phyloP scores from a whole-genome alignment of 2,797 vertebrate genomes.

The Picus viridis region DNA sequence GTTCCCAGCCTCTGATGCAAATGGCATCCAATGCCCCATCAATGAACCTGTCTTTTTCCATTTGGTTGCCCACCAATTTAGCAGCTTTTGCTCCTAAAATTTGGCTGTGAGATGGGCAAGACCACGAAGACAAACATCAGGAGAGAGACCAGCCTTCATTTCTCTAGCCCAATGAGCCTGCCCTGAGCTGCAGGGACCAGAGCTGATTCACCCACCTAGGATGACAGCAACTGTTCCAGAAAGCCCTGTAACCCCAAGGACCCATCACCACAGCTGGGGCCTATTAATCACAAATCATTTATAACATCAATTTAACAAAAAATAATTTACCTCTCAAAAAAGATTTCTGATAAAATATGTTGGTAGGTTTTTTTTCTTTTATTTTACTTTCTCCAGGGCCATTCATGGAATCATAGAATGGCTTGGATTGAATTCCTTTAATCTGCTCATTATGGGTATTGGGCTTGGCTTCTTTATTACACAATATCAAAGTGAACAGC shows the following conservation, averaged over 20 bases:
- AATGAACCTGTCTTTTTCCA: no score
- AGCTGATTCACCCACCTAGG: neutral
- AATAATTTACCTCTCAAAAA: slow-evolving; percentile 62
- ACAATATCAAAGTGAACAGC: neutral
- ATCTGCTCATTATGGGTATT: slow-evolving; percentile 21
- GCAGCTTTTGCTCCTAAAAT: neutral
- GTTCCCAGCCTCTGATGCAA: no score
- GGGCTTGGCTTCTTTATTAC: neutral
- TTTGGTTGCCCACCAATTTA: no score
- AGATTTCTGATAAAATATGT: slow-evolving; percentile 51
- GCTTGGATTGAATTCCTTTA: slow-evolving; percentile 18
- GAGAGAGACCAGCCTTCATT: neutral
- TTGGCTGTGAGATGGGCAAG: neutral
- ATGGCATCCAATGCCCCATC: no score
- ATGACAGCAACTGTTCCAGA: fast-evolving
- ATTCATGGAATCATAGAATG: neutral
- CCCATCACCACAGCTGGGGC: neutral
- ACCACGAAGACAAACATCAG: neutral
- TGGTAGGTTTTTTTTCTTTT: no score
- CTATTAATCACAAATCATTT: slow-evolving; percentile 49
- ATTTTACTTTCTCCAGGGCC: slow-evolving; percentile 33
- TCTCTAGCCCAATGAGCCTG: neutral
- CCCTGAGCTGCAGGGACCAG: neutral
- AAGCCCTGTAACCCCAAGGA: neutral
- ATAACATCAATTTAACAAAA: slow-evolving; percentile 4